Conservation (phyloP, 2,888 invertebrate genomes). For the Actias luna region DNA sequence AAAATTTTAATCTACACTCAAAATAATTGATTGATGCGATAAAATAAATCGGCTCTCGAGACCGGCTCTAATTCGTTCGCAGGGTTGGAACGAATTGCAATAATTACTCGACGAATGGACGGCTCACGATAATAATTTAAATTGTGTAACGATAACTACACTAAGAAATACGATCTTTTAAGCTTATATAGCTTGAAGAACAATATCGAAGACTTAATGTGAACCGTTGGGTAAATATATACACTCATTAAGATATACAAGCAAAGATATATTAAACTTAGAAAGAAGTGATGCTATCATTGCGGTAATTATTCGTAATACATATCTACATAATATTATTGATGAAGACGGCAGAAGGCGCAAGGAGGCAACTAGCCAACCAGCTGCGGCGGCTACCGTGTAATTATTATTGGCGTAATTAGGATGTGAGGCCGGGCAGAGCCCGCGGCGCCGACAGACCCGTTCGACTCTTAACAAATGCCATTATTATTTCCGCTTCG, state of each 20-base stretch:
- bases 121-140: conserved; percentile 40
- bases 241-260: background rate
- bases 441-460: conserved; percentile 68
- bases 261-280: background rate
- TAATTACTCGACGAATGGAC: conserved; percentile 47
- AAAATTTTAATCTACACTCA: conserved; percentile 60
- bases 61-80: conserved; percentile 40
- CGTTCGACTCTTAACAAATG: conserved; percentile 62
- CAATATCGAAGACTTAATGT: background rate
- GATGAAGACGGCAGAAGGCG: conserved; percentile 52
- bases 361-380: conserved; percentile 40
- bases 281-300: background rate
- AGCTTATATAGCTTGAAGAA: background rate
- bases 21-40: conserved; percentile 71
- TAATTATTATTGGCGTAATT: conserved; percentile 80
- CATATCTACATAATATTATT: conserved; percentile 41
- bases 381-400: conserved; percentile 69
- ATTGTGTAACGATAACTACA: conserved; percentile 23
- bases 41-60: conserved; percentile 59
- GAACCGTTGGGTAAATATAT: background rate
- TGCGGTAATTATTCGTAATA: conserved; percentile 3
- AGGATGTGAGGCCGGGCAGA: conserved; percentile 70
- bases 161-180: conserved; percentile 11
- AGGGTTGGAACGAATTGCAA: conserved; percentile 56
- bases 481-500: conserved; percentile 78